These are phyloP conservation scores for Gonocerus acuteangulatus DNA, from an alignment of 2,888 invertebrate genomes.

Conservation along the genomic window DNA sequence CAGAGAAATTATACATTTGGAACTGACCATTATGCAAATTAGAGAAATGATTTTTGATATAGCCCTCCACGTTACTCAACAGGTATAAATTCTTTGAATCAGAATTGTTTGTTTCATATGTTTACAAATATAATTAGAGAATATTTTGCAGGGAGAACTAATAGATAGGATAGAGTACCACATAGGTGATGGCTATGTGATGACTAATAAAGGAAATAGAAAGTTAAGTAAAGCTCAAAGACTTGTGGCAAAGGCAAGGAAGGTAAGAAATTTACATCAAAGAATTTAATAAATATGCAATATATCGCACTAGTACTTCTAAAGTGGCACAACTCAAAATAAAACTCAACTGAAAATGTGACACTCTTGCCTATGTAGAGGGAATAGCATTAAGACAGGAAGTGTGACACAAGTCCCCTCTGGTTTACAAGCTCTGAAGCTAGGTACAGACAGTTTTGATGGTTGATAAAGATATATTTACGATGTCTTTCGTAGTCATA, in stretches of 20 bases:
- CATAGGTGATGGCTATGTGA: conserved; percentile 31
- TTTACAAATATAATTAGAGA: not conserved
- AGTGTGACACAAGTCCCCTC: too few relatives aligned
- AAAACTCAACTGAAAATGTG: too few relatives aligned
- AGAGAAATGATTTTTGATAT: conserved; percentile 36
- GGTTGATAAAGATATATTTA: too few relatives aligned
- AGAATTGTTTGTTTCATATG: too few relatives aligned
- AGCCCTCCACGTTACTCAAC: conserved; percentile 33
- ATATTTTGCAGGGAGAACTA: conserved; percentile 33
- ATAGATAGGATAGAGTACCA: conserved; percentile 36
- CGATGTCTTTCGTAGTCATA: too few relatives aligned
- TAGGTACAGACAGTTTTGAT: too few relatives aligned
- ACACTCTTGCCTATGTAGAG: too few relatives aligned
- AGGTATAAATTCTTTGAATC: conserved; percentile 33
- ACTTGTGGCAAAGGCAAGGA: conserved; percentile 33
- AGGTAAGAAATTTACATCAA: conserved; percentile 22
- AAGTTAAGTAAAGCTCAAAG: conserved; percentile 34
- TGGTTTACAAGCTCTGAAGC: too few relatives aligned
- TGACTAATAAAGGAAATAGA: conserved; percentile 30
- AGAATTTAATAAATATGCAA: not conserved
- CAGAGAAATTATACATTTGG: conserved; percentile 34
- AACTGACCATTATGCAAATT: conserved; percentile 32
- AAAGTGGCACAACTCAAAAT: too few relatives aligned
- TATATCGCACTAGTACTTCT: too few relatives aligned
- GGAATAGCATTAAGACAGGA: too few relatives aligned